Evolutionary conservation across 2,113 vertebrate species (phyloP).

Genomic region (Malurus cyaneus): DNA sequence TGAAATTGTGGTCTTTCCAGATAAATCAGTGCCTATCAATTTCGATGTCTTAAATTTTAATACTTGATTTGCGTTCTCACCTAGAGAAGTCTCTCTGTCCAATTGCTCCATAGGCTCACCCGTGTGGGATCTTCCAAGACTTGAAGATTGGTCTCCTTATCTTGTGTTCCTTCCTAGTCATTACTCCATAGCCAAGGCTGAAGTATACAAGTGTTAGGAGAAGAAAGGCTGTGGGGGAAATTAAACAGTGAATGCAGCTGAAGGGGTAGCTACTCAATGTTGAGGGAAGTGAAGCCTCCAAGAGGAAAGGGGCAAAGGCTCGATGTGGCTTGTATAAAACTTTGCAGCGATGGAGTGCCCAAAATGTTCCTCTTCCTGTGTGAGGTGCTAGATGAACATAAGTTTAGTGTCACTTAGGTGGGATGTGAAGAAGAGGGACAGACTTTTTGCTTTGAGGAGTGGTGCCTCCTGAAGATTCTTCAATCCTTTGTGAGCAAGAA

Average conservation of each 20-base stretch:
- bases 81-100: no score
- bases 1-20: no score
- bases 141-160: no score
- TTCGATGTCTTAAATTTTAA: no score
- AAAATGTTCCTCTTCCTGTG: not conserved
- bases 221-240: conserved; percentile 62
- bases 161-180: conserved; percentile 82
- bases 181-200: conserved; percentile 75
- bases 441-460: not conserved
- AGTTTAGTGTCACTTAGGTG: not conserved
- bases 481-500: not conserved
- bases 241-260: conserved; percentile 64
- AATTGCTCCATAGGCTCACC: no score
- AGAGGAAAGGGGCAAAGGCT: conserved; percentile 1
- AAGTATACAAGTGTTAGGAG: conserved; percentile 82
- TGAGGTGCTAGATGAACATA: conserved; percentile 43
- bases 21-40: no score
- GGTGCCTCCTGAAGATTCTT: not conserved
- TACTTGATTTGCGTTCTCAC: no score
- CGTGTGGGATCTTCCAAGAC: no score
- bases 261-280: conserved; percentile 59
- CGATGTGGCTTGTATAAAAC: not conserved
- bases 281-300: conserved; percentile 50
- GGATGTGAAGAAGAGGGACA: not conserved
- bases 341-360: conserved; percentile 6